These are phyloP conservation scores for Centropus bengalensis DNA, from an alignment of 2,113 vertebrate genomes.

Conservation along the genomic window DNA sequence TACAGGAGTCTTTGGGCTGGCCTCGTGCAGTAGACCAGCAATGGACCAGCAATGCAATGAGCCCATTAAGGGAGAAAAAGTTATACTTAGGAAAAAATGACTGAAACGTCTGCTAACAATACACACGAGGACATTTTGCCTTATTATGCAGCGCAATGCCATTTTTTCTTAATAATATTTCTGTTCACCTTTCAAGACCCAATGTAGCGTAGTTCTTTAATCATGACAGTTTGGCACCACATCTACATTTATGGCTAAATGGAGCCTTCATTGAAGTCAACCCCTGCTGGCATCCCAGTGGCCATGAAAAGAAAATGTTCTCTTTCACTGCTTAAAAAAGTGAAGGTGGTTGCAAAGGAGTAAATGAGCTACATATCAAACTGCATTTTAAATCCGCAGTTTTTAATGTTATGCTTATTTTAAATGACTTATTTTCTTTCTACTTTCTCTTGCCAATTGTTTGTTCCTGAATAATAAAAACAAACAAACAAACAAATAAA, in stretches of 20 bases:
- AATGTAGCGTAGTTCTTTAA: constrained; percentile 42
- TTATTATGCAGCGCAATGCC: not conserved
- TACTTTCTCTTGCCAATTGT: constrained; percentile 21
- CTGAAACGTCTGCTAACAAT: constrained; percentile 31
- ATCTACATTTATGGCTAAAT: constrained; percentile 56
- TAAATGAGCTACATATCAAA: constrained; percentile 6
- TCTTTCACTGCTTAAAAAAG: constrained; percentile 15
- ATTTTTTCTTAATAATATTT: constrained; percentile 51
- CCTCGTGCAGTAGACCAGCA: not conserved
- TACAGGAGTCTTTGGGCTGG: not conserved
- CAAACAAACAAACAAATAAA: no score
- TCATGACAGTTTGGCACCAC: constrained; percentile 29
- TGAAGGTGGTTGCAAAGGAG: constrained; percentile 43
- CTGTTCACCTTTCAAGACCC: constrained; percentile 39
- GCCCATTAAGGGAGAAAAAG: not conserved
- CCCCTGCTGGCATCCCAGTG: constrained; percentile 8
- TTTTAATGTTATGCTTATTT: constrained; percentile 31
- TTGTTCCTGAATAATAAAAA: not conserved
- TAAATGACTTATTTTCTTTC: constrained; percentile 38
- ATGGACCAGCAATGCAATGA: not conserved
- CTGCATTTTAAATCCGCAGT: constrained; percentile 41
- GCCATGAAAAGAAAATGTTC: constrained; percentile 40
- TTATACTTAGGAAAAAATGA: not conserved
- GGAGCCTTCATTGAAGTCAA: constrained; percentile 47
- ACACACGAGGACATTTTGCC: constrained; percentile 23